Evolutionary conservation across 2,888 invertebrate species (phyloP).

Genomic region (Graphium colonna): DNA sequence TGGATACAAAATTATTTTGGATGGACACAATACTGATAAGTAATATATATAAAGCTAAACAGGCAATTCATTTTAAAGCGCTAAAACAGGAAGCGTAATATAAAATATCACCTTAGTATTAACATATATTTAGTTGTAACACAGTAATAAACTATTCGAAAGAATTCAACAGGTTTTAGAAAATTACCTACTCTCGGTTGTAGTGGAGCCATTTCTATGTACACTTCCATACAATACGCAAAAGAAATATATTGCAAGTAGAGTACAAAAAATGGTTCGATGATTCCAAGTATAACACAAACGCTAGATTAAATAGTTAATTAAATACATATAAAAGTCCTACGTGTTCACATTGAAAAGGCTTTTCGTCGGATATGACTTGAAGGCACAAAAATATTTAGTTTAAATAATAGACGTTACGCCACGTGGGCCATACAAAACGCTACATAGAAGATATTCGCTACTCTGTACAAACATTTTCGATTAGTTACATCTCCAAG

Average conservation of each 20-base stretch:
- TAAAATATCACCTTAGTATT: constrained; percentile 54
- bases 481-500: constrained; percentile 44
- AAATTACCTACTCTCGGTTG: constrained; percentile 35
- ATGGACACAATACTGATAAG: constrained; percentile 54
- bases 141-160: constrained; percentile 76
- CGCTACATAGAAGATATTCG: constrained; percentile 44
- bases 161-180: constrained; percentile 68
- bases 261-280: constrained; percentile 27
- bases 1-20: constrained; percentile 17
- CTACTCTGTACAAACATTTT: constrained; percentile 36
- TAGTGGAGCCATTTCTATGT: constrained; percentile 13
- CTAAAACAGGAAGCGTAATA: constrained; percentile 34
- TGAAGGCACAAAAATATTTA: constrained; percentile 67
- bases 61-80: constrained; percentile 40
- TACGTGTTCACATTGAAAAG: constrained; percentile 66
- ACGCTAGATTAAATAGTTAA: constrained; percentile 45
- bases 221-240: constrained; percentile 18
- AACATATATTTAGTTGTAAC: constrained; percentile 55
- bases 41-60: constrained; percentile 30
- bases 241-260: too few relatives aligned
- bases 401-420: constrained; percentile 44
- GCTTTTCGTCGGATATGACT: constrained; percentile 74
- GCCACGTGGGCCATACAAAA: constrained; percentile 41
- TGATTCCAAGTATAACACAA: constrained; percentile 42
- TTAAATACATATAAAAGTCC: constrained; percentile 65